These are phyloP conservation scores for Theodoxus fluviatilis DNA, from an alignment of 2,888 invertebrate genomes.

Conservation along the genomic window DNA sequence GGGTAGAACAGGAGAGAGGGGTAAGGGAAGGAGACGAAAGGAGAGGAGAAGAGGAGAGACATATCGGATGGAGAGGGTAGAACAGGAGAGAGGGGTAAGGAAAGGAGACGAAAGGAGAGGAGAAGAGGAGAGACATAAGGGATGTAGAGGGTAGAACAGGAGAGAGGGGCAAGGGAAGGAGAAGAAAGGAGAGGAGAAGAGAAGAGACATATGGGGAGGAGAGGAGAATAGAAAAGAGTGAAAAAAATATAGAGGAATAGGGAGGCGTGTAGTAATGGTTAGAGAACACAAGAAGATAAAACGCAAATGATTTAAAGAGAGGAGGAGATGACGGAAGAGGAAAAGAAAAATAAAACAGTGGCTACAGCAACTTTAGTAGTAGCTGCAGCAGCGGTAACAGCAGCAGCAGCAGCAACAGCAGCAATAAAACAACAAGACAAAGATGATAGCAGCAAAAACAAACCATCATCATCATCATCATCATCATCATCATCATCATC, in stretches of 20 bases:
- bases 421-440: too few relatives aligned
- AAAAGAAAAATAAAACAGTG: too few relatives aligned
- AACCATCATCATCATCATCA: too few relatives aligned
- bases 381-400: too few relatives aligned
- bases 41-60: too few relatives aligned
- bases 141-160: background rate
- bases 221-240: slow-evolving; percentile 10
- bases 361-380: too few relatives aligned
- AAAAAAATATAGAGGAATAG: background rate
- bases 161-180: background rate
- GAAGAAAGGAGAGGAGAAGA: background rate
- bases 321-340: too few relatives aligned
- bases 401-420: too few relatives aligned
- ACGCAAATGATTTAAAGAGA: too few relatives aligned
- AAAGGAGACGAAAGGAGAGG: background rate
- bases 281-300: too few relatives aligned
- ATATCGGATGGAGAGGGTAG: background rate
- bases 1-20: background rate
- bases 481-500: background rate
- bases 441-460: too few relatives aligned
- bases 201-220: background rate
- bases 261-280: background rate
- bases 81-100: background rate
- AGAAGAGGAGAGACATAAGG: background rate
- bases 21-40: background rate